Percentiles rank a stretch among this genome's conserved stretches.
These are phyloP conservation scores for Tragulus kanchil DNA, from an alignment of 2,113 vertebrate genomes.

Conservation along the genomic window DNA sequence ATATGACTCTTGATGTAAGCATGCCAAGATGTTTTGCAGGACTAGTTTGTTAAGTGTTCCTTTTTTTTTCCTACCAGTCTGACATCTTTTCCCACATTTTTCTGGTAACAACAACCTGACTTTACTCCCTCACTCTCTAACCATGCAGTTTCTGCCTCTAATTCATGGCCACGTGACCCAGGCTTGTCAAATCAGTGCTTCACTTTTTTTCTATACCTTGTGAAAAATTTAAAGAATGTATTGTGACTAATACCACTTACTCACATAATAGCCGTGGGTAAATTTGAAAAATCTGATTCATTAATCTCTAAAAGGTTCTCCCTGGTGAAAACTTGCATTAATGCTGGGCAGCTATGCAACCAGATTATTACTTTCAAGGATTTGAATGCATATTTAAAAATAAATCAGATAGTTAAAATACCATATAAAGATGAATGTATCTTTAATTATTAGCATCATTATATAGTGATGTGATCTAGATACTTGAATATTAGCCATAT, in stretches of 20 bases:
- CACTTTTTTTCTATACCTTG: slow-evolving; percentile 36
- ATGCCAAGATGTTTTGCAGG: not conserved
- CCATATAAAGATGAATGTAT: not conserved
- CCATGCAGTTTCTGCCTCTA: accelerated
- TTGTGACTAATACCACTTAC: slow-evolving; percentile 49
- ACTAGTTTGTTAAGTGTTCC: not conserved
- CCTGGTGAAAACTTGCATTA: not conserved
- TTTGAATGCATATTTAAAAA: not conserved
- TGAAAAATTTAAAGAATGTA: slow-evolving; percentile 23
- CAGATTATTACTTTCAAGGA: not conserved
- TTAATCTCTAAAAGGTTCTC: slow-evolving; percentile 56
- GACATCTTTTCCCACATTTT: not conserved
- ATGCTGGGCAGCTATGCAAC: not conserved
- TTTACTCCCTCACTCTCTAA: accelerated
- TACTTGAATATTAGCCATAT: not conserved
- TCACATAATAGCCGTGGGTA: slow-evolving; percentile 34
- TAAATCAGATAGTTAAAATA: not conserved
- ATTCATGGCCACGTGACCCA: no score
- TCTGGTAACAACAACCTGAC: accelerated
- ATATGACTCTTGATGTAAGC: not conserved
- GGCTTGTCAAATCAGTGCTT: not conserved
- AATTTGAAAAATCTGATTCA: slow-evolving; percentile 62
- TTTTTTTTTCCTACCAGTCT: not conserved
- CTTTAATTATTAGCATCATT: not conserved
- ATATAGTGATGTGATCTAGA: not conserved